Conservation (phyloP, 2,113 vertebrate species). For the Galemys pyrenaicus region DNA sequence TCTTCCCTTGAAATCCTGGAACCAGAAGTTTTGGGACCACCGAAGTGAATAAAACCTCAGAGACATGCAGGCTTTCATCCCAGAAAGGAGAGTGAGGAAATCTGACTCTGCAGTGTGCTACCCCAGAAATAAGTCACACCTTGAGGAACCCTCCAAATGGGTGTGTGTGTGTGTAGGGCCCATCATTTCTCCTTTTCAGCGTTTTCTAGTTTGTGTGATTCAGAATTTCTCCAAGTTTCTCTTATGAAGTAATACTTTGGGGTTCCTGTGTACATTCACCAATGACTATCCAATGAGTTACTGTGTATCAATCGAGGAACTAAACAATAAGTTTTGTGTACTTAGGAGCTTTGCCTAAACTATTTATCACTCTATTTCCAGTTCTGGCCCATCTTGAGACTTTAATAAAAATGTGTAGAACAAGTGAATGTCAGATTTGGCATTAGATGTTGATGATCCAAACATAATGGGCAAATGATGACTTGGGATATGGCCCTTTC, state of each 20-base stretch:
- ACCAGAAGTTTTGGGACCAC: neutral
- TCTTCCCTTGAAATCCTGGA: neutral
- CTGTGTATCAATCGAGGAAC: neutral
- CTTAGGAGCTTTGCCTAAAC: neutral
- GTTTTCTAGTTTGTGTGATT: neutral
- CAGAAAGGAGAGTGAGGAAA: neutral
- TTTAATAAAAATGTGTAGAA: constrained; percentile 12
- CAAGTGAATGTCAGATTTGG: constrained; percentile 23
- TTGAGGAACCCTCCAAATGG: constrained; percentile 4
- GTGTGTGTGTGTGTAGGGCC: neutral
- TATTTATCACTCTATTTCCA: constrained; percentile 11
- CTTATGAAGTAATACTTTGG: neutral
- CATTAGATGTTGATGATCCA: neutral
- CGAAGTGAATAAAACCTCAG: neutral
- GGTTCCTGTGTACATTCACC: neutral
- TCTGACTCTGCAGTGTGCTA: neutral
- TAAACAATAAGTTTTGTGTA: neutral
- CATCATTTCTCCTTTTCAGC: neutral
- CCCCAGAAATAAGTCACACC: neutral
- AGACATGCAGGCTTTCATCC: neutral
- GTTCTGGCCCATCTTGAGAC: constrained; percentile 7
- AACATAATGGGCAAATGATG: neutral
- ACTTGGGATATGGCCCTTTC: neutral
- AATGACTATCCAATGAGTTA: neutral
- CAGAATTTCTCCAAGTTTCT: constrained; percentile 29